Evolutionary conservation across 2,888 invertebrate species (phyloP), one percentile per base, ranked within the genome.

Genomic region (Scaptomyza polygonia): DNA sequence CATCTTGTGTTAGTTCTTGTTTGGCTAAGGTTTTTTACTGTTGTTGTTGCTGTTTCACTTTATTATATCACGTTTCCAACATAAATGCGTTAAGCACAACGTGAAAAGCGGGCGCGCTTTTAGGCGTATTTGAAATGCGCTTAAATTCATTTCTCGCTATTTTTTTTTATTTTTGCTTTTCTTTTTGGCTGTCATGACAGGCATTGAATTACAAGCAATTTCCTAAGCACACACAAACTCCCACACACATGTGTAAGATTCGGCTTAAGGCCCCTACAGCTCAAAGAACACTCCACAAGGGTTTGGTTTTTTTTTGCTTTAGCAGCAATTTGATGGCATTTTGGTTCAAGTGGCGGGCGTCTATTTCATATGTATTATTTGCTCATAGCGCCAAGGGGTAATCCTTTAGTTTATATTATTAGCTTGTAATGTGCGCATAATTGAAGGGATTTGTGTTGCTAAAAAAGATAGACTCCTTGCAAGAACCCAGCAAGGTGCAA

Each of bases 51-150:
- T 83, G 66, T 68, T 70, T 67, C 57, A 59, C 72, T 86, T 86
- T 86, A 88, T 86, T 88, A 88, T 88, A 86, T 86, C 86, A 88
- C 86, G 86, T 88, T 86, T 79, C 81, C 72, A 78, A 72, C 88
- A 86, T 86, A 88, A 86, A 86, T 74, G 86, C 83, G 86, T 86
- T 86, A 86, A 85, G 85, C 77, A 77, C 79, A 80, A 74, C 61
- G 69, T 72, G 62, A 29, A 34, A 59, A 56, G 52, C 71, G 75
- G 73, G 78, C 80, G 79, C 73, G 74, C 72, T 66, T 74, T 72
- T 79, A 76, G 64, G 67, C 68, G 79, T 77, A 80, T 84, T 85
- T 85, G 77, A 83, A 83, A 85, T 73, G 85, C 75, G 79, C 85
- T 83, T 85, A 83, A 85, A 83, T 79, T 82, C 84, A 77, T 73